Base-by-base conservation (phyloP, 2,888 invertebrate species). In the Urechis unicinctus region DNA sequence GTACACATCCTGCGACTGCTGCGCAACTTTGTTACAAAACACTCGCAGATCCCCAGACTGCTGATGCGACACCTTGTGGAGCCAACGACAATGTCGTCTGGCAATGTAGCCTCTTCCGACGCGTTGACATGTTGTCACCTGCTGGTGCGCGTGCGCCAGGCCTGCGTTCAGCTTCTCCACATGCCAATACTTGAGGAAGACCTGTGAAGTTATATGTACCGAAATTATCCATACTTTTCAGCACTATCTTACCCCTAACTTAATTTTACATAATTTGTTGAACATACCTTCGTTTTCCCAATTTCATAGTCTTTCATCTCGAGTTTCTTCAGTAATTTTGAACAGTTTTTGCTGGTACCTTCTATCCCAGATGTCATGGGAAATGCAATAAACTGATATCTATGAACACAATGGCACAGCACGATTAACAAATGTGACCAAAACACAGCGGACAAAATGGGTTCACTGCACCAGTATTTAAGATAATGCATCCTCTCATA, bases 161-260 rank as follows among this genome's bases (percentile, higher is more conserved):
- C 52, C 44, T 3, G 62, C 50, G 46, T 71, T 67, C 29, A 74
- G 60, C 46, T 65, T 60, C 50, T 74, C 73, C 42, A 61, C 56
- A 46, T 74, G 73, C 67, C 66, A 71, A 60, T 70, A 69, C 51
- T 68, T 69, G 4, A 74, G 61, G 55, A 74, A 73, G 4, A 74
- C 69, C 74, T 73, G 56, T 13, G 36, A 9, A 50, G n/a, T 26
- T 22, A 31, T 25, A n/a, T 25, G 5, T 3, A 49, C 21, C 30
- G 22, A 24, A 31, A 28, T n/a, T n/a, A 5, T 2, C 24, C 53
- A 13, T 21, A 61, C 62, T 59, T 63, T 63, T n/a, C n/a, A n/a
- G n/a, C n/a, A n/a, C n/a, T n/a, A n/a, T n/a, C n/a, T n/a, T n/a
- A n/a, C n/a, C n/a, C n/a, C n/a, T n/a, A n/a, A n/a, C n/a, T n/a